phyloP scores from a whole-genome alignment of 2,797 vertebrate genomes.

The Etheostoma perlongum region DNA sequence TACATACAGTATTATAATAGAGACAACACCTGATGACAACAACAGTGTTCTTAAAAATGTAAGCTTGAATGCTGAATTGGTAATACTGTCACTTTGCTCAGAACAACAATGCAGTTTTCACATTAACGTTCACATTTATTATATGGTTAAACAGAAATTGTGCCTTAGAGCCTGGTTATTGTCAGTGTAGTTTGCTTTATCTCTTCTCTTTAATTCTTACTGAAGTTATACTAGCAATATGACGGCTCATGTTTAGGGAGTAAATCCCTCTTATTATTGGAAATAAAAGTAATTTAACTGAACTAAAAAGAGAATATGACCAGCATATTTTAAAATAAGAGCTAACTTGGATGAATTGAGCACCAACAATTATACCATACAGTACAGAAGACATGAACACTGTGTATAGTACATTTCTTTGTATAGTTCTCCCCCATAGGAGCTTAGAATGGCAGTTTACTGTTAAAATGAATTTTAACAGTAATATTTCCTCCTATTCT shows the following conservation, averaged over 20 bases:
- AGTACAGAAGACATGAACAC: background rate
- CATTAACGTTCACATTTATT: conserved; percentile 3
- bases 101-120: background rate
- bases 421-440: conserved; percentile 15
- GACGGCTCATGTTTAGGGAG: background rate
- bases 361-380: background rate
- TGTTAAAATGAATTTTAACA: conserved; percentile 32
- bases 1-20: conserved; percentile 8
- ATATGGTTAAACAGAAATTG: conserved; percentile 4
- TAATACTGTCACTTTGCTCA: background rate
- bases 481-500: conserved; percentile 38
- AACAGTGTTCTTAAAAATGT: background rate
- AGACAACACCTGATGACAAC: background rate
- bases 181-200: conserved; percentile 8
- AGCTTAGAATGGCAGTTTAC: conserved; percentile 20
- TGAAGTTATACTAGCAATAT: background rate
- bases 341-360: conserved; percentile 3
- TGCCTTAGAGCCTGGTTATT: background rate
- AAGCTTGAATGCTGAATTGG: background rate
- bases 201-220: conserved; percentile 1
- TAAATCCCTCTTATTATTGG: conserved; percentile 1
- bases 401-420: background rate
- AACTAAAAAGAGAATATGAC: background rate
- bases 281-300: conserved; percentile 22
- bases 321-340: conserved; percentile 1